A percentile compares a stretch with the other conserved stretches of the same genome.
Evolutionary conservation across 2,888 invertebrate species (phyloP).

Genomic region (Leuctra nigra): DNA sequence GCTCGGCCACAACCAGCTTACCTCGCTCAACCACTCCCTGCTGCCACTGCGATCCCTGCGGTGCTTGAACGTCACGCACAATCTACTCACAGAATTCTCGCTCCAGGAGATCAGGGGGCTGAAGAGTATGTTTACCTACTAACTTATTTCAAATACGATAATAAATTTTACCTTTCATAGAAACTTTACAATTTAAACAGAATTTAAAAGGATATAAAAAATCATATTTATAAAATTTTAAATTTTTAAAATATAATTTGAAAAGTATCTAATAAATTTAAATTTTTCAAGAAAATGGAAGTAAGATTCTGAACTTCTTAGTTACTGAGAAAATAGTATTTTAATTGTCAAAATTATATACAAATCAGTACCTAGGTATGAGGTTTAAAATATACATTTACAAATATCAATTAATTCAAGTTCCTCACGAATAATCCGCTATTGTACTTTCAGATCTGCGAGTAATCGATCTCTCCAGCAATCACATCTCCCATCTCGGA

Average conservation of each 20-base stretch:
- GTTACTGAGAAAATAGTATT: too few species aligned
- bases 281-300: too few species aligned
- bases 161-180: too few species aligned
- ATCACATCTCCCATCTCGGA: conserved; percentile 59
- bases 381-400: too few species aligned
- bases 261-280: not conserved
- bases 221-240: not conserved
- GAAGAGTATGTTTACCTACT: conserved; percentile 37
- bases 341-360: too few species aligned
- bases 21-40: conserved; percentile 64
- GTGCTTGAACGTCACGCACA: conserved; percentile 68
- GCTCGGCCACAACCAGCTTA: conserved; percentile 65
- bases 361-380: too few species aligned
- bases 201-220: not conserved
- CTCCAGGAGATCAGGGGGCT: conserved; percentile 72
- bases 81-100: conserved; percentile 68
- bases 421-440: too few species aligned
- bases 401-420: too few species aligned
- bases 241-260: too few species aligned
- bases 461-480: conserved; percentile 68
- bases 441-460: conserved; percentile 42
- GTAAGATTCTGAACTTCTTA: too few species aligned
- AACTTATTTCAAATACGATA: too few species aligned
- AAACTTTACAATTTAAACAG: not conserved
- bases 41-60: conserved; percentile 59